Conservation (phyloP, 1,140 invertebrate genomes). For the Micrasema minimum region DNA sequence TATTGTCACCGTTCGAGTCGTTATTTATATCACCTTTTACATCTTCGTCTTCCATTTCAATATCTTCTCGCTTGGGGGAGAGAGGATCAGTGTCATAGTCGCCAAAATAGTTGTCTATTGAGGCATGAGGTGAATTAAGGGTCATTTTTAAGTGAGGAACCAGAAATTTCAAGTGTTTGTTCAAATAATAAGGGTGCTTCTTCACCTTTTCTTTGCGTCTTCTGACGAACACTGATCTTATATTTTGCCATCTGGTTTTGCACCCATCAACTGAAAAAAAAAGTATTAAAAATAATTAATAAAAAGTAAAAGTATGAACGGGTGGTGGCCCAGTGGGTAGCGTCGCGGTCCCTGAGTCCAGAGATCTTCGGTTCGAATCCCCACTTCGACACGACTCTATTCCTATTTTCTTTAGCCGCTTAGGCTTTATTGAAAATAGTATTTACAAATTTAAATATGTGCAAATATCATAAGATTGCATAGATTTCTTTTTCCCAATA, state of each 20-base stretch:
- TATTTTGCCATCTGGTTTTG: conserved; percentile 13
- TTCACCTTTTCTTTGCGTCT: background rate
- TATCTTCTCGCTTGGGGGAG: background rate
- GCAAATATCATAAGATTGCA: too few species aligned
- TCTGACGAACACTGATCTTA: conserved; percentile 15
- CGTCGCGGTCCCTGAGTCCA: too few species aligned
- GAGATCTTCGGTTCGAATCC: too few species aligned
- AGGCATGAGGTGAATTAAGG: background rate
- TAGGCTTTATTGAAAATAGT: too few species aligned
- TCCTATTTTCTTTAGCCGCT: too few species aligned
- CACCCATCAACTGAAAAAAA: conserved; percentile 2
- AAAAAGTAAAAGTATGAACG: too few species aligned
- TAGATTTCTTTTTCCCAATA: too few species aligned
- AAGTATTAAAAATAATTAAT: too few species aligned
- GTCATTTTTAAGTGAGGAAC: background rate
- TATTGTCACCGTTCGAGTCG: background rate
- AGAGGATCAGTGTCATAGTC: background rate
- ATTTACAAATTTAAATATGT: too few species aligned
- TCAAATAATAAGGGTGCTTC: conserved; percentile 3
- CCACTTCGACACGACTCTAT: too few species aligned
- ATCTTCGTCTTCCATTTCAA: background rate
- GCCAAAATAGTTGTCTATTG: background rate
- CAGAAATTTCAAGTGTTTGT: conserved; percentile 1
- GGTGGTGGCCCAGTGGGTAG: too few species aligned
- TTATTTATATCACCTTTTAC: background rate